These are phyloP conservation scores for Parapsyche elsis DNA, from an alignment of 1,140 invertebrate genomes.

Conservation along the genomic window DNA sequence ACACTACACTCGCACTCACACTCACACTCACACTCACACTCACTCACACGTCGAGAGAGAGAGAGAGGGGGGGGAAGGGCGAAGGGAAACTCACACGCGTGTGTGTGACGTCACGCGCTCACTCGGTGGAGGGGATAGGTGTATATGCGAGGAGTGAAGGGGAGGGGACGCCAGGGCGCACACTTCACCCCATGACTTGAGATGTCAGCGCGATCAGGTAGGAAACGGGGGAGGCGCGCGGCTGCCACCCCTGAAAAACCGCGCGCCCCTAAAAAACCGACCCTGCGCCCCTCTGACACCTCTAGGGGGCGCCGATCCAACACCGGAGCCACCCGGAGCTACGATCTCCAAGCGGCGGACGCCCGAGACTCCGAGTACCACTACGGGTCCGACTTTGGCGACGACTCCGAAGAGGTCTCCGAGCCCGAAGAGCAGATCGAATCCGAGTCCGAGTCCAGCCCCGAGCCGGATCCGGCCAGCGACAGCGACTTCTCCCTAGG, in stretches of 20 bases:
- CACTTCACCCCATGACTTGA: not conserved
- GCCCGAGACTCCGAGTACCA: slow-evolving; percentile 88
- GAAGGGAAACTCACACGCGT: not conserved
- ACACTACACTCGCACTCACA: too few relatives aligned
- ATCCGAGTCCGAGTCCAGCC: slow-evolving; percentile 70
- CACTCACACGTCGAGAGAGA: too few relatives aligned
- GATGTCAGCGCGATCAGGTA: slow-evolving; percentile 37
- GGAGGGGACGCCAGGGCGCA: not conserved
- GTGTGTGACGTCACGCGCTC: not conserved
- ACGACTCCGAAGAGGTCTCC: slow-evolving; percentile 82
- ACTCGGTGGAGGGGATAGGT: slow-evolving; percentile 3
- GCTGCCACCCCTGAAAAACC: not conserved
- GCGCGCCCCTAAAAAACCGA: not conserved
- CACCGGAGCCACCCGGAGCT: slow-evolving; percentile 74
- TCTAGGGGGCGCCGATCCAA: slow-evolving; percentile 74
- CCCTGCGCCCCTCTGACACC: not conserved
- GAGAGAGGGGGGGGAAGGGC: slow-evolving; percentile 33
- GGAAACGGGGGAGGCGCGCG: slow-evolving; percentile 3
- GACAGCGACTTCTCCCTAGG: slow-evolving; percentile 87
- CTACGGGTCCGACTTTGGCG: slow-evolving; percentile 90
- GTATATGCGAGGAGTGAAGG: too few relatives aligned
- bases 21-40: too few relatives aligned
- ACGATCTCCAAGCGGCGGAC: slow-evolving; percentile 78
- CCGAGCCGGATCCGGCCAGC: slow-evolving; percentile 67
- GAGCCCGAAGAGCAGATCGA: slow-evolving; percentile 78